These are phyloP conservation scores for Lytechinus variegatus DNA, from an alignment of 35 echinoderm and acorn worm genomes.

Conservation along the genomic window DNA sequence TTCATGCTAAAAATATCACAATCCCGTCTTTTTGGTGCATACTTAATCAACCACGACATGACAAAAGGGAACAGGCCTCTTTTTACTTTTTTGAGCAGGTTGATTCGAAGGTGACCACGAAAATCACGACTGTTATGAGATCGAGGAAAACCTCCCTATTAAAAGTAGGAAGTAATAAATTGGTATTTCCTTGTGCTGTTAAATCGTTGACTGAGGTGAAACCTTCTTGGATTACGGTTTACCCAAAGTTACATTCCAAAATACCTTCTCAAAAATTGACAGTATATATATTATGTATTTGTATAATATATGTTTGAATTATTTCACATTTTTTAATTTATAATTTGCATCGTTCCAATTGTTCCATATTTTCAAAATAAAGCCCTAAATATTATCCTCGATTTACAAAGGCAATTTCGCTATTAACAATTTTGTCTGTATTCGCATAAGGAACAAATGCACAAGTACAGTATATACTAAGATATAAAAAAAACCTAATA, in stretches of 20 bases:
- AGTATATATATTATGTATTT: no score
- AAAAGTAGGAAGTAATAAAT: slow-evolving; percentile 14
- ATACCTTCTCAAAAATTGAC: background rate
- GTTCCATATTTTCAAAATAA: no score
- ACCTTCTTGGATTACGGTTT: background rate
- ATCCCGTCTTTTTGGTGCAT: background rate
- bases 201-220: background rate
- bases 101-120: background rate
- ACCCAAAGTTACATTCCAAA: background rate
- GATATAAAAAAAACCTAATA: no score
- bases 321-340: no score
- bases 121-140: background rate
- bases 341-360: no score
- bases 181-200: background rate
- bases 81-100: background rate
- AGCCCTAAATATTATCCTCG: no score
- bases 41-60: background rate
- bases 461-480: no score
- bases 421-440: no score
- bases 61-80: background rate
- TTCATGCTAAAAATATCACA: background rate
- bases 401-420: no score
- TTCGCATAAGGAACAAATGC: no score
- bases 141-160: background rate
- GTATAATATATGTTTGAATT: no score